Conservation (phyloP, 2,797 vertebrate species). For the Amblyraja radiata region DNA sequence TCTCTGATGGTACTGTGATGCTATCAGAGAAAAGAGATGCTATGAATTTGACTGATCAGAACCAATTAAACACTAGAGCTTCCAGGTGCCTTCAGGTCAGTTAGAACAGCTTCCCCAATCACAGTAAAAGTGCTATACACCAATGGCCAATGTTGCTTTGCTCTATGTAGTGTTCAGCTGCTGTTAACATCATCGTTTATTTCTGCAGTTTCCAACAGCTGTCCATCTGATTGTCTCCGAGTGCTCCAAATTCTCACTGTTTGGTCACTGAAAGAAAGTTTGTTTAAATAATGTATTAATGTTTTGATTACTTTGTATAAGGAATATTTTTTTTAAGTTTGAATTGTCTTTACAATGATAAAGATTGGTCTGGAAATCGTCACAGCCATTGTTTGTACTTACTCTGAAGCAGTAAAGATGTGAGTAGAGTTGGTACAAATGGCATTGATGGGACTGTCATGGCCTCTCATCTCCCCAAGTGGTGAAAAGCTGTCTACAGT, state of each 20-base stretch:
- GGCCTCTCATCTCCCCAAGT: constrained; percentile 76
- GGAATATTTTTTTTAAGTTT: background rate
- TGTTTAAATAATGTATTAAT: background rate
- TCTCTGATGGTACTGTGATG: constrained; percentile 45
- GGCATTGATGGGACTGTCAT: constrained; percentile 85
- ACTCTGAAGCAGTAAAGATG: constrained; percentile 91
- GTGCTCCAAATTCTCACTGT: constrained; percentile 93
- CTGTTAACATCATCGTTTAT: constrained; percentile 60
- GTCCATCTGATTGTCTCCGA: constrained; percentile 68
- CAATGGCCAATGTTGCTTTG: constrained; percentile 44
- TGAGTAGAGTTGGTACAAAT: constrained; percentile 83
- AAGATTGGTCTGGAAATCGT: constrained; percentile 6
- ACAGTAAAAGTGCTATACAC: constrained; percentile 47
- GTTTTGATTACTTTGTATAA: background rate
- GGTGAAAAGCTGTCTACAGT: constrained; percentile 68
- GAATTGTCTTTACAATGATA: background rate
- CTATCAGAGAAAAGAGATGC: background rate
- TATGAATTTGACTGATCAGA: constrained; percentile 42
- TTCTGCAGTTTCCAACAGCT: constrained; percentile 60
- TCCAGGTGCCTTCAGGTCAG: constrained; percentile 48
- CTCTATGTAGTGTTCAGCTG: constrained; percentile 50
- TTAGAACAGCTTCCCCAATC: constrained; percentile 47
- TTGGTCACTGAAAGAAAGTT: constrained; percentile 68
- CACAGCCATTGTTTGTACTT: constrained; percentile 52
- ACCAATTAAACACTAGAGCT: constrained; percentile 36